Evolutionary conservation across 2,888 invertebrate species (phyloP).

Genomic region (Cantharis rufa): DNA sequence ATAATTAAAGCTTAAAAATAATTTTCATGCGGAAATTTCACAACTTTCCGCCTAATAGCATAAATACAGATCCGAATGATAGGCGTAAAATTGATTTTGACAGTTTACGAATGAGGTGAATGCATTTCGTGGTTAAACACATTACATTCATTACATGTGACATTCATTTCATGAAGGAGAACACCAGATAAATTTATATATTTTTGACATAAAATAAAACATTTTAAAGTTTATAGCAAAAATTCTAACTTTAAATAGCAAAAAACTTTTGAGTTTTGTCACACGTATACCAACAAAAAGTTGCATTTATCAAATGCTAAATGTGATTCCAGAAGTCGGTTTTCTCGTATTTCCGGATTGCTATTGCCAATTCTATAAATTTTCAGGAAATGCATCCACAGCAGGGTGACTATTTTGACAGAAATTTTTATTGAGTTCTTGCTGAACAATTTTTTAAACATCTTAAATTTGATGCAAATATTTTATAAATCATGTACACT

Average conservation of each 20-base stretch:
- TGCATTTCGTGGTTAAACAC: conserved; percentile 6
- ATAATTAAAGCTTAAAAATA: background rate
- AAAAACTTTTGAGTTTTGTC: background rate
- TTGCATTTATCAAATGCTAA: conserved; percentile 9
- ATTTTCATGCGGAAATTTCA: background rate
- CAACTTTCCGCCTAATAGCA: background rate
- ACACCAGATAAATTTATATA: background rate
- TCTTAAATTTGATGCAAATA: background rate
- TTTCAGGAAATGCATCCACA: conserved; percentile 12
- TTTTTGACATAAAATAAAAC: background rate
- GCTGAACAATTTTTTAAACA: background rate
- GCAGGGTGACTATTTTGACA: background rate
- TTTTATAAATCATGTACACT: background rate
- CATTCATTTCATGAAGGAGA: conserved; percentile 5
- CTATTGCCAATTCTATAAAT: conserved; percentile 7
- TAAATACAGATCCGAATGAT: conserved; percentile 4
- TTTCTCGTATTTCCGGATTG: conserved; percentile 7
- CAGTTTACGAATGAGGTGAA: conserved; percentile 3
- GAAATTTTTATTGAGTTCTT: background rate
- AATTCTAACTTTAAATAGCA: background rate
- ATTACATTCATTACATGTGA: conserved; percentile 7
- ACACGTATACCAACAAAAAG: conserved; percentile 3
- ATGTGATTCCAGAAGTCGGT: background rate
- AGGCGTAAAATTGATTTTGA: conserved; percentile 5
- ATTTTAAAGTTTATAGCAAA: background rate